phyloP scores from a whole-genome alignment of 1,140 invertebrate genomes.

The Melipona quadrifasciata region DNA sequence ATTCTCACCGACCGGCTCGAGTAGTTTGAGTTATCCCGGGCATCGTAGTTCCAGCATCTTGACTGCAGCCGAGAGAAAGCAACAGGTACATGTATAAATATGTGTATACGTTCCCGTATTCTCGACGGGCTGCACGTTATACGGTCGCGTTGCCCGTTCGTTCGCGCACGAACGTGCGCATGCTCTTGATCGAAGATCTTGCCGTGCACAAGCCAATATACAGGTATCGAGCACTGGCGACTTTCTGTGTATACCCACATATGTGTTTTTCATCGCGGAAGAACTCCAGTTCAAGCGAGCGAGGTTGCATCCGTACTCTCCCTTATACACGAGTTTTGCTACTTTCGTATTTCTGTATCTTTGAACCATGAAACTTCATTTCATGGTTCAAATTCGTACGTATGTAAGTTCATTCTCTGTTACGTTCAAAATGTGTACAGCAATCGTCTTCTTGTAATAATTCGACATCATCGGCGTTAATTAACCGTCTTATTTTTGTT shows the following conservation, averaged over 20 bases:
- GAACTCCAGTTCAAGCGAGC: constrained; percentile 30
- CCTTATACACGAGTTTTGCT: constrained; percentile 1
- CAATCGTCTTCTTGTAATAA: too few relatives aligned
- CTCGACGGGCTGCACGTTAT: constrained; percentile 14
- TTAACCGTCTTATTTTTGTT: too few relatives aligned
- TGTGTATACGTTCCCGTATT: constrained; percentile 21
- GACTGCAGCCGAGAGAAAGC: constrained; percentile 58
- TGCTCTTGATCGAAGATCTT: constrained; percentile 65
- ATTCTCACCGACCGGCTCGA: constrained; percentile 12
- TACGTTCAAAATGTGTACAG: too few relatives aligned
- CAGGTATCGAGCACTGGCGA: background rate
- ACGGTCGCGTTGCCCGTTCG: constrained; percentile 26
- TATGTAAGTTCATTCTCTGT: too few relatives aligned
- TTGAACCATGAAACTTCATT: background rate
- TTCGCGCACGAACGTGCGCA: constrained; percentile 49
- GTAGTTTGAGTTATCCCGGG: background rate
- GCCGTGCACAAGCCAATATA: constrained; percentile 25
- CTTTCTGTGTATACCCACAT: constrained; percentile 14
- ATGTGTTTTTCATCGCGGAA: constrained; percentile 61
- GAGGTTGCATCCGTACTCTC: background rate
- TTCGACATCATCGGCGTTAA: too few relatives aligned
- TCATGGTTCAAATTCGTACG: background rate
- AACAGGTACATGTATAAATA: constrained; percentile 64
- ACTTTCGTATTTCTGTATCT: background rate
- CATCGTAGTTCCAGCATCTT: constrained; percentile 41